These are phyloP conservation scores for Erebia palarica DNA, from an alignment of 2,888 invertebrate species.

Conservation along the genomic window DNA sequence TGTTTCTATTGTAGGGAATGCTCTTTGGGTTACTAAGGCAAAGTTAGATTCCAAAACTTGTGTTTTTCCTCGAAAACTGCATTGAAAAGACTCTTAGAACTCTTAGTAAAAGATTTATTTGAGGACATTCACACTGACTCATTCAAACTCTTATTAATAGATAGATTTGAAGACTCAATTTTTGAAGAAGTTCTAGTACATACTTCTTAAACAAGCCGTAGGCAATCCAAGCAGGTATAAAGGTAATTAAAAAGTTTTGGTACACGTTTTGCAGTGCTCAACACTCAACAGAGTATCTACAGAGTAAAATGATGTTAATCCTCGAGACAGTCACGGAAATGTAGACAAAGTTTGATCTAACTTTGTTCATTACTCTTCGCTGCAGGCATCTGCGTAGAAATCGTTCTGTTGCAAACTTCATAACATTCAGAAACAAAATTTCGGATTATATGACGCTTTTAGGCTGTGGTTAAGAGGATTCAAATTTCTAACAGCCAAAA, in stretches of 20 bases:
- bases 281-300: constrained; percentile 4
- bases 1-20: too few relatives aligned
- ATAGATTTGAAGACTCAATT: background rate
- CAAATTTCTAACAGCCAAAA: too few relatives aligned
- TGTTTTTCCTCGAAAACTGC: too few relatives aligned
- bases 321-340: constrained; percentile 26
- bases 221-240: background rate
- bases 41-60: too few relatives aligned
- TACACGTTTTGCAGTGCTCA: constrained; percentile 16
- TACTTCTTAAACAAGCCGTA: background rate
- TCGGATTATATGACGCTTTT: background rate
- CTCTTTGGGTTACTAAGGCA: too few relatives aligned
- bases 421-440: background rate
- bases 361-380: constrained; percentile 24
- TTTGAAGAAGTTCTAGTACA: background rate
- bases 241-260: constrained; percentile 28
- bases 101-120: too few relatives aligned
- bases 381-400: background rate
- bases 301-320: constrained; percentile 30
- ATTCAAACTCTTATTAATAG: background rate
- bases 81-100: too few relatives aligned
- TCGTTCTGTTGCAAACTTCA: constrained; percentile 14
- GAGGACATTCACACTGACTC: too few relatives aligned
- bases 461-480: too few relatives aligned
- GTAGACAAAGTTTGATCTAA: constrained; percentile 26